phyloP scores from a whole-genome alignment of 2,113 vertebrate genomes.

The Tetraodon nigroviridis region DNA sequence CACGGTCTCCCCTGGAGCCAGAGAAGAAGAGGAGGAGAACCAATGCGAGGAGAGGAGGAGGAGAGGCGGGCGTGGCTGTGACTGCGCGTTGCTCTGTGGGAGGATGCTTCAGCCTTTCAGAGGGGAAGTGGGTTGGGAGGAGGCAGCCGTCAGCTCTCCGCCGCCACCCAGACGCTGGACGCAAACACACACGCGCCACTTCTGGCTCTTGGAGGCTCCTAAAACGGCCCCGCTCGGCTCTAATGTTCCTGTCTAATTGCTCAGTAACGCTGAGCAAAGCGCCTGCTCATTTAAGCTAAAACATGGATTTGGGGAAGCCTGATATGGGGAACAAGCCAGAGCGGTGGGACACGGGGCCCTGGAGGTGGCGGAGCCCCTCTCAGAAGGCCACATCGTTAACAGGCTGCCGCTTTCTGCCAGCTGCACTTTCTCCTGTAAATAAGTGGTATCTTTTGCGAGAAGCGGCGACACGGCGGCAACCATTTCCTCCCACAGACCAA shows the following conservation, averaged over 20 bases:
- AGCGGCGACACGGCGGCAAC: no score
- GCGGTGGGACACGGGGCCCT: conserved; percentile 11
- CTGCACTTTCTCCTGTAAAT: no score
- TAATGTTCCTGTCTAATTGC: conserved; percentile 28
- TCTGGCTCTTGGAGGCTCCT: background rate
- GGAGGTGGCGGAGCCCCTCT: background rate
- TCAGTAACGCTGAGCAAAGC: background rate
- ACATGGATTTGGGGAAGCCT: background rate
- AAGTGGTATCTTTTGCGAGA: no score
- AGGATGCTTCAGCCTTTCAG: conserved; percentile 37
- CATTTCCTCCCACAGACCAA: no score
- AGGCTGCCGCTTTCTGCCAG: no score
- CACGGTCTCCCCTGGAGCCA: conserved; percentile 85
- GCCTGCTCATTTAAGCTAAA: conserved; percentile 2
- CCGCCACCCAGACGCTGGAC: conserved; percentile 16
- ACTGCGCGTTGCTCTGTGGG: conserved; percentile 7
- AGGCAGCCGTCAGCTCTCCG: background rate
- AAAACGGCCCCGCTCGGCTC: background rate
- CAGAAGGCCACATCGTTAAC: background rate
- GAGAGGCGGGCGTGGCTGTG: background rate
- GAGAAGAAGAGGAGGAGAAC: background rate
- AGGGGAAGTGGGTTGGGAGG: no score
- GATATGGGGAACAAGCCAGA: background rate
- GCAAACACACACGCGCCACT: conserved; percentile 5
- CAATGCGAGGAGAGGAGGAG: background rate